These are phyloP conservation scores for Caenorhabditis panamensis DNA, from an alignment of 2,888 invertebrate species.

Conservation along the genomic window DNA sequence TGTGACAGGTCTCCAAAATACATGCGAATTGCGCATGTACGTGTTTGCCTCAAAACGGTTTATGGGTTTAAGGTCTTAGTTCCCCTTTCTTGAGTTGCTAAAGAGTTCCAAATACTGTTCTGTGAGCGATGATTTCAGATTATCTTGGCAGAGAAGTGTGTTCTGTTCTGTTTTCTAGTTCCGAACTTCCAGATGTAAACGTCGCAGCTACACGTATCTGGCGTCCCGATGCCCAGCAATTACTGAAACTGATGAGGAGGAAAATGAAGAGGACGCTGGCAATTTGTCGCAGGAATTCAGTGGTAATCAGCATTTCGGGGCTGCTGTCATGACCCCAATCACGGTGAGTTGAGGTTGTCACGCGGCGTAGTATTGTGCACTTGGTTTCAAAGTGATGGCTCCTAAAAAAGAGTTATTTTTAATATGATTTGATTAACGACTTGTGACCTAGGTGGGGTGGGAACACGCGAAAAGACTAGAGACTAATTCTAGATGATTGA, in stretches of 20 bases:
- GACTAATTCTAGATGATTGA: no score
- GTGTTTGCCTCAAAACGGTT: neutral
- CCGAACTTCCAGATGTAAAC: constrained; percentile 41
- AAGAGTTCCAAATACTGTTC: constrained; percentile 12
- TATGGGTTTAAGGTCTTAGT: neutral
- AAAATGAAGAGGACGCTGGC: constrained; percentile 35
- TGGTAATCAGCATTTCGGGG: constrained; percentile 13
- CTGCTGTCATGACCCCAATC: constrained; percentile 35
- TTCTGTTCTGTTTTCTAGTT: constrained; percentile 15
- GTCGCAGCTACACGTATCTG: constrained; percentile 52
- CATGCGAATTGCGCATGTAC: constrained; percentile 11
- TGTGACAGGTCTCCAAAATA: constrained; percentile 23
- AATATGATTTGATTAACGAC: no score
- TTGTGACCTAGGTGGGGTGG: no score
- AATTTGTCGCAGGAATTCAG: constrained; percentile 36
- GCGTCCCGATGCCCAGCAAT: constrained; percentile 55
- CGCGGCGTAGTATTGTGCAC: constrained; percentile 11
- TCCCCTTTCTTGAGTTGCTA: no score
- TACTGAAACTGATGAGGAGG: constrained; percentile 60
- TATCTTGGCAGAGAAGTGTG: neutral
- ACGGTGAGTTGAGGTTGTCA: constrained; percentile 24
- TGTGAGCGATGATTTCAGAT: constrained; percentile 46
- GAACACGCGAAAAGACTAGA: no score
- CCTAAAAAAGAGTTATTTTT: no score
- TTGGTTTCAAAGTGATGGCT: neutral